phyloP scores from a whole-genome alignment of 1,140 invertebrate genomes.

The Wasmannia auropunctata region DNA sequence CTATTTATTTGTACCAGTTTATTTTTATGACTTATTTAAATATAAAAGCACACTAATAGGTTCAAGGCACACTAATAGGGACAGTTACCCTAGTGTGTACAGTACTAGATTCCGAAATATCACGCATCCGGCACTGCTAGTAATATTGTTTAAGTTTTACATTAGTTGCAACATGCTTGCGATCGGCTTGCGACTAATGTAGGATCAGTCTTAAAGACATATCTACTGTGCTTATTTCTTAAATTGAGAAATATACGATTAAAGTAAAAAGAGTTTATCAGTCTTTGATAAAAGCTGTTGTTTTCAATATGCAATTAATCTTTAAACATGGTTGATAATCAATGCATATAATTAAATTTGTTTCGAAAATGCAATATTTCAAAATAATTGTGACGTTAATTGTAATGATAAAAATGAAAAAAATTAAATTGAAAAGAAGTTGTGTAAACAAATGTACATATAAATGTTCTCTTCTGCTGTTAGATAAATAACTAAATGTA shows the following conservation, averaged over 20 bases:
- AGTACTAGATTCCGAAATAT: background rate
- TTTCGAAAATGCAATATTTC: background rate
- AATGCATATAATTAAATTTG: background rate
- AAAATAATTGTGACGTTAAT: background rate
- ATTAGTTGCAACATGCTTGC: too few relatives aligned
- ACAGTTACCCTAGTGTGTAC: too few relatives aligned
- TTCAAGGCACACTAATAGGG: too few relatives aligned
- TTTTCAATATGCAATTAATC: background rate
- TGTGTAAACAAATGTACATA: background rate
- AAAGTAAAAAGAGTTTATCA: background rate
- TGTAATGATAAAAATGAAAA: background rate
- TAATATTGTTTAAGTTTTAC: too few relatives aligned
- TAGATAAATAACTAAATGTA: slow-evolving; percentile 14
- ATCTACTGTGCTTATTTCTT: too few relatives aligned
- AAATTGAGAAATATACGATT: background rate
- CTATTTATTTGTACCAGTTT: too few relatives aligned
- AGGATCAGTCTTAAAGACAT: too few relatives aligned
- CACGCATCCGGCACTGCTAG: background rate
- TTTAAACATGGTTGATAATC: too few relatives aligned
- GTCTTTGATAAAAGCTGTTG: background rate
- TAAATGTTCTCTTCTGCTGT: background rate
- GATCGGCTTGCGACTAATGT: too few relatives aligned
- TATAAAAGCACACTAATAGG: too few relatives aligned
- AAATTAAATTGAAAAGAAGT: background rate
- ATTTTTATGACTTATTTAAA: too few relatives aligned